Percentiles rank a stretch among this genome's conserved stretches.
These are phyloP conservation scores for Falco concolor DNA, from an alignment of 2,797 vertebrate species.

Conservation along the genomic window DNA sequence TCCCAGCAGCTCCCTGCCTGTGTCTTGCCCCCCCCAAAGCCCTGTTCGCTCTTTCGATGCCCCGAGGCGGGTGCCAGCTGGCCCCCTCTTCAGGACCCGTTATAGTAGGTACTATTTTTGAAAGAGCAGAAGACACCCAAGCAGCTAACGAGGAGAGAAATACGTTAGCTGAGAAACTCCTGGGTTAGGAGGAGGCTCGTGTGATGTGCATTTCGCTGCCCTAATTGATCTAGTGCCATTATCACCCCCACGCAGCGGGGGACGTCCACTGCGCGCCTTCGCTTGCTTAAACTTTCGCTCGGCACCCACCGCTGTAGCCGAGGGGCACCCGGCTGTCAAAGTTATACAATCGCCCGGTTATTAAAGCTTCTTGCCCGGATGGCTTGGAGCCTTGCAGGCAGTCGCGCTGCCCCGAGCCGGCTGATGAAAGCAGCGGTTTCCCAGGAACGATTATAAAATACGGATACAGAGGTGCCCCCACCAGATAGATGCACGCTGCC, in stretches of 20 bases:
- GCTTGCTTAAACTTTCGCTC: background rate
- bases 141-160: slow-evolving; percentile 38
- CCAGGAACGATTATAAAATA: background rate
- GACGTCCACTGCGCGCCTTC: background rate
- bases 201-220: slow-evolving; percentile 37
- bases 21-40: background rate
- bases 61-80: background rate
- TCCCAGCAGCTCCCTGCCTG: background rate
- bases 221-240: slow-evolving; percentile 45
- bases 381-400: background rate
- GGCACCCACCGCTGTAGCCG: background rate
- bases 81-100: background rate
- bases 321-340: background rate
- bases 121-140: slow-evolving; percentile 31
- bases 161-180: slow-evolving; percentile 26
- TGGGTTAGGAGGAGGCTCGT: background rate
- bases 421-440: background rate
- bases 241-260: background rate
- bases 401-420: background rate
- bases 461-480: background rate
- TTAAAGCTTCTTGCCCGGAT: background rate
- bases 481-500: background rate
- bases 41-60: background rate
- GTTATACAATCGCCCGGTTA: slow-evolving; percentile 3
- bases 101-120: slow-evolving; percentile 28